Conservation (phyloP, 2,888 invertebrate species). For the Platycheirus albimanus region DNA sequence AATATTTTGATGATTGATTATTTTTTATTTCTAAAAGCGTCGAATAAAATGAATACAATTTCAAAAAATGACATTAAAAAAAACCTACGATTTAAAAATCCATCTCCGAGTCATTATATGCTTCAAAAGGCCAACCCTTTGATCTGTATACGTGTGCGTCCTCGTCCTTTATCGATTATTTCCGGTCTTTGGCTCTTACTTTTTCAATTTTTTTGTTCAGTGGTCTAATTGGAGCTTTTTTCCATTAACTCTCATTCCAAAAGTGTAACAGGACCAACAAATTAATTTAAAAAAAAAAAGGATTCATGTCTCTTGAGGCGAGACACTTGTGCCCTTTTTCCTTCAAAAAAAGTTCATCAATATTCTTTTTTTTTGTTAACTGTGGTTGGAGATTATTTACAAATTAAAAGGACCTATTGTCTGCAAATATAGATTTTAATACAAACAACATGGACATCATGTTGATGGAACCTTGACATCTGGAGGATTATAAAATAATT, state of each 20-base stretch:
- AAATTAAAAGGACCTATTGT: too few species aligned
- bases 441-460: too few species aligned
- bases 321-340: constrained; percentile 53
- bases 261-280: constrained; percentile 34
- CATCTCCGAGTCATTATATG: constrained; percentile 53
- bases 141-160: too few species aligned
- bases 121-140: constrained; percentile 55
- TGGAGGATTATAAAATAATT: too few species aligned
- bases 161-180: constrained; percentile 55
- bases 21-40: too few species aligned
- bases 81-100: constrained; percentile 14
- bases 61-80: neutral
- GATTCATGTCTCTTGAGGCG: constrained; percentile 43
- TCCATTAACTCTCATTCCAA: constrained; percentile 43
- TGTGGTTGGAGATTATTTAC: neutral
- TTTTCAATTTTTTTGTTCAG: constrained; percentile 6
- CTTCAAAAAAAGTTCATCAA: constrained; percentile 46
- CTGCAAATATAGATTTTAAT: neutral
- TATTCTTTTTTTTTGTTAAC: constrained; percentile 25
- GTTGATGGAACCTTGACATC: too few species aligned
- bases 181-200: neutral
- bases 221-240: constrained; percentile 50
- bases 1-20: too few species aligned
- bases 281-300: constrained; percentile 40
- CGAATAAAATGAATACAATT: too few species aligned